Percentiles rank a stretch among this genome's conserved stretches.
Conservation (phyloP, 2,113 vertebrate species). For the Opisthocomus hoazin region DNA sequence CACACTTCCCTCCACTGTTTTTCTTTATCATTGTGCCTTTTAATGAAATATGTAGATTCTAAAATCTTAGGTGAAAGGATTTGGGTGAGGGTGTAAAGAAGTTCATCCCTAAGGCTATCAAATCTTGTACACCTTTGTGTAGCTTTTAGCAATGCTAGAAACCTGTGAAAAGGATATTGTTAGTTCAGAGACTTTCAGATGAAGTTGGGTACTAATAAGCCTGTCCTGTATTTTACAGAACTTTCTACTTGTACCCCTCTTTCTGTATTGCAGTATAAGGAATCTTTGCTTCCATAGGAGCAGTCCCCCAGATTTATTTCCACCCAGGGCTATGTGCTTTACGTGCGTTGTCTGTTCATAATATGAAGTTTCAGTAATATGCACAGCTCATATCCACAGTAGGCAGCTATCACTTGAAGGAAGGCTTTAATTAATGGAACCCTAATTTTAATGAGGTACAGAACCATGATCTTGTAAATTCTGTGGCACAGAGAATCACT, state of each 20-base stretch:
- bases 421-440: slow-evolving; percentile 29
- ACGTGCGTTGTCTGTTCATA: background rate
- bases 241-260: background rate
- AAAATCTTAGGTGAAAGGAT: background rate
- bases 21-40: background rate
- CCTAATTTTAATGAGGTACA: slow-evolving; percentile 35
- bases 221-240: background rate
- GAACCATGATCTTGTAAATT: slow-evolving; percentile 27
- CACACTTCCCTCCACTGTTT: background rate
- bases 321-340: background rate
- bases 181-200: background rate
- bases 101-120: background rate
- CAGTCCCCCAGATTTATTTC: background rate
- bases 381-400: background rate
- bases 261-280: background rate
- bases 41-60: background rate
- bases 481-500: background rate
- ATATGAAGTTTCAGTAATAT: background rate
- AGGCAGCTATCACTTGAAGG: slow-evolving; percentile 17
- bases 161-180: background rate
- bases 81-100: background rate
- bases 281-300: background rate
- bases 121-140: background rate
- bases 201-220: background rate
- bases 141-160: background rate